phyloP scores from a whole-genome alignment of 2,113 vertebrate genomes.

The Crotophaga sulcirostris region DNA sequence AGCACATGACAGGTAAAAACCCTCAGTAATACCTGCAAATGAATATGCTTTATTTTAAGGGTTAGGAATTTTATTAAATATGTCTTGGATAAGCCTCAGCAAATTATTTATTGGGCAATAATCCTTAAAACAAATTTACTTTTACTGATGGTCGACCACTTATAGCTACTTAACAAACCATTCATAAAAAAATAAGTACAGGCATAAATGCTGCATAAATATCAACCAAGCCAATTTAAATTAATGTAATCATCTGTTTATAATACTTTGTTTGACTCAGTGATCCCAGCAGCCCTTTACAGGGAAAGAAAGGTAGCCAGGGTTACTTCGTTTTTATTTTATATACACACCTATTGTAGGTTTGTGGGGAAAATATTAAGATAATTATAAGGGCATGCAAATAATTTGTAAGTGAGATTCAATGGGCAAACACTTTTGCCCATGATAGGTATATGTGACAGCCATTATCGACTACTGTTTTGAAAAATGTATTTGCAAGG shows the following conservation, averaged over 20 bases:
- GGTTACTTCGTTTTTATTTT: neutral
- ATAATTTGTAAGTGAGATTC: neutral
- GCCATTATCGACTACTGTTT: neutral
- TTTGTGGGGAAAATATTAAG: neutral
- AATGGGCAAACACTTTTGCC: neutral
- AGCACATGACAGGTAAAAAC: neutral
- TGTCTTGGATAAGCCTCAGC: neutral
- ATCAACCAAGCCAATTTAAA: constrained; percentile 26
- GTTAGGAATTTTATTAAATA: constrained; percentile 20
- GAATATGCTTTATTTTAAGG: neutral
- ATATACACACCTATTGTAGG: neutral
- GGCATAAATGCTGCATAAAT: constrained; percentile 37
- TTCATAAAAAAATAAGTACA: constrained; percentile 54
- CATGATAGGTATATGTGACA: neutral
- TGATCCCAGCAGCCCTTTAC: neutral
- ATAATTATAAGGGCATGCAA: neutral
- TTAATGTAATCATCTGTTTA: constrained; percentile 9
- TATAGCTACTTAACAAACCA: constrained; percentile 48
- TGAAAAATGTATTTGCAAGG: neutral
- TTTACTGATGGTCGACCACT: constrained; percentile 37
- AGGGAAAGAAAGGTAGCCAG: neutral
- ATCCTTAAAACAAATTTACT: constrained; percentile 44
- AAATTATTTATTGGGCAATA: constrained; percentile 63
- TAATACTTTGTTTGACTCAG: constrained; percentile 11
- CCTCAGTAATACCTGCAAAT: constrained; percentile 18